These are phyloP conservation scores for Myopa tessellatipennis DNA, from an alignment of 2,888 invertebrate genomes.

Conservation along the genomic window DNA sequence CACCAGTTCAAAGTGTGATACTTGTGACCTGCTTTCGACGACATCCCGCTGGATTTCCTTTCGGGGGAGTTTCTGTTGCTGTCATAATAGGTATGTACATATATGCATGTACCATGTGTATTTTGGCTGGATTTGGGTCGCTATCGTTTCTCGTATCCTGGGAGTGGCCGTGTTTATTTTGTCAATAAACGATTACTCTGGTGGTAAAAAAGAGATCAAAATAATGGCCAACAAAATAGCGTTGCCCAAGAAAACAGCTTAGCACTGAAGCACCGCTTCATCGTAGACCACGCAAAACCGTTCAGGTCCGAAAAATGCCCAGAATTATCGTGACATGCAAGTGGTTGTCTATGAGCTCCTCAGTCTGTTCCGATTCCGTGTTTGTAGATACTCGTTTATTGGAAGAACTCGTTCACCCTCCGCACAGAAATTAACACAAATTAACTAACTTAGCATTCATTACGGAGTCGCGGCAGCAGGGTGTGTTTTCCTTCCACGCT, in stretches of 20 bases:
- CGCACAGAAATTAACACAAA: conserved; percentile 24
- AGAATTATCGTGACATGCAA: neutral
- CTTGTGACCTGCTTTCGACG: conserved; percentile 4
- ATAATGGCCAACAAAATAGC: neutral
- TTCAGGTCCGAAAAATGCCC: neutral
- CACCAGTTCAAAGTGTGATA: conserved; percentile 12
- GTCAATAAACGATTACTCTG: conserved; percentile 5
- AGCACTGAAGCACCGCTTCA: neutral
- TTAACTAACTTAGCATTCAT: conserved; percentile 20
- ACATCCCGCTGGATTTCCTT: neutral
- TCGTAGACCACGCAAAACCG: neutral
- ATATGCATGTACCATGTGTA: no score
- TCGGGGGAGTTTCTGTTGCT: neutral
- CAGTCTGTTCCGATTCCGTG: no score
- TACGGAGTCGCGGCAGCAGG: neutral
- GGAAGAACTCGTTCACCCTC: neutral
- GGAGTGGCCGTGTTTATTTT: conserved; percentile 17
- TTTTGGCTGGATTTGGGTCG: neutral
- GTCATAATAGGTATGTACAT: conserved; percentile 25
- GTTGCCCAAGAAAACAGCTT: no score
- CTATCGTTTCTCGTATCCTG: neutral
- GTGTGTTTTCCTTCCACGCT: neutral
- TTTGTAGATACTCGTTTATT: no score
- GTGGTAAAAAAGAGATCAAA: conserved; percentile 5
- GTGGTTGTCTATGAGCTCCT: neutral